A percentile compares a stretch with the other conserved stretches of the same genome.
These are phyloP conservation scores for Passer montanus DNA, from an alignment of 2,113 vertebrate genomes.

Conservation along the genomic window DNA sequence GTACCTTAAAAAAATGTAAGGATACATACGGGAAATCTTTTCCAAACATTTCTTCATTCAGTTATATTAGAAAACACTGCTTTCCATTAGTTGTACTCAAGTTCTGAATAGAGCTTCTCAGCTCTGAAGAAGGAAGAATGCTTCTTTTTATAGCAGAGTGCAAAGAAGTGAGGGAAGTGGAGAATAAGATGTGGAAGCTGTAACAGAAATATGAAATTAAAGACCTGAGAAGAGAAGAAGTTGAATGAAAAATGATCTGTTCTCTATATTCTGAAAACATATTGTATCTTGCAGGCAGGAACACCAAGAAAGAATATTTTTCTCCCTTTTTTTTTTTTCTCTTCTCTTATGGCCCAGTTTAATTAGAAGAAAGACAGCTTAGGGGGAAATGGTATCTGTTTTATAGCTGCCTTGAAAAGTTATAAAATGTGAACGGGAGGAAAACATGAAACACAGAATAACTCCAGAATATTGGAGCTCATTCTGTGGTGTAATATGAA, in stretches of 20 bases:
- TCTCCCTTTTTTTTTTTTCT: neutral
- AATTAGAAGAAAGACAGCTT: neutral
- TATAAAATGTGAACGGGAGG: neutral
- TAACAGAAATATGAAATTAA: neutral
- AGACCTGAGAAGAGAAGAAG: conserved; percentile 5
- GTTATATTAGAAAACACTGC: neutral
- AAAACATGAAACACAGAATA: neutral
- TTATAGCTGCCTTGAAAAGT: neutral
- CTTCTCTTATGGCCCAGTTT: neutral
- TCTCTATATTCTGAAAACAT: conserved; percentile 54
- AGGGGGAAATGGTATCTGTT: neutral
- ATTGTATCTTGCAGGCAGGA: conserved; percentile 14
- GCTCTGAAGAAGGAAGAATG: conserved; percentile 3
- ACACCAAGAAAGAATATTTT: neutral
- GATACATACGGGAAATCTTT: neutral
- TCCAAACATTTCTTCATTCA: neutral
- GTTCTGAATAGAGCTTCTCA: neutral
- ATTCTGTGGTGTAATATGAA: neutral
- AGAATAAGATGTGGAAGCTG: neutral
- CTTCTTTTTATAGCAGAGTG: neutral
- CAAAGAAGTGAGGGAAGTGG: neutral
- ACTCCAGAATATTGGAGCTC: neutral
- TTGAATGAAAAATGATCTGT: conserved; percentile 35
- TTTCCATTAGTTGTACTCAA: neutral
- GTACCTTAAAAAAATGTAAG: neutral